A percentile compares a stretch with the other conserved stretches of the same genome.
phyloP scores from a whole-genome alignment of 2,113 vertebrate genomes.

The Verasper variegatus region DNA sequence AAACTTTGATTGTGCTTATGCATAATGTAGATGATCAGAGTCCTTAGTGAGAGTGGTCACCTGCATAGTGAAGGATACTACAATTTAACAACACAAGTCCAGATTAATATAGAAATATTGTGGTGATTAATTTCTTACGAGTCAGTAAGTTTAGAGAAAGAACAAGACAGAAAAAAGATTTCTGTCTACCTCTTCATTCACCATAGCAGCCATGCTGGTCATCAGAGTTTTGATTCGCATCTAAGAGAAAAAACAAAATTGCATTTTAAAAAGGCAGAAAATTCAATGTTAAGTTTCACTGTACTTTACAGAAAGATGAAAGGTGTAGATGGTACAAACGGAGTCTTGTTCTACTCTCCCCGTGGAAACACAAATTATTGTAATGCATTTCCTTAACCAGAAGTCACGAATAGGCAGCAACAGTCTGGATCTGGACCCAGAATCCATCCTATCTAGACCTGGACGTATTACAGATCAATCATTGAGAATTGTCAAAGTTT shows the following conservation, averaged over 20 bases:
- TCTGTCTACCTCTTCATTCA: constrained; percentile 87
- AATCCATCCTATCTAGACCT: no score
- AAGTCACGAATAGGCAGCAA: no score
- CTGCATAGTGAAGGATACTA: no score
- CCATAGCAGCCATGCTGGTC: constrained; percentile 96
- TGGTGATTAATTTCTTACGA: not conserved
- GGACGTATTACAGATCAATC: no score
- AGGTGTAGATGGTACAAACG: not conserved
- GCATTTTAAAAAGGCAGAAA: not conserved
- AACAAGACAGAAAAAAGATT: not conserved
- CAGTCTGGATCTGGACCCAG: no score
- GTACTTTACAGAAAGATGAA: not conserved
- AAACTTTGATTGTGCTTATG: not conserved
- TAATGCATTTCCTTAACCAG: no score
- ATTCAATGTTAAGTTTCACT: not conserved
- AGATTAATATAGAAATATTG: not conserved
- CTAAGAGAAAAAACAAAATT: constrained; percentile 67
- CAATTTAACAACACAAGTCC: no score
- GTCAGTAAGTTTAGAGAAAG: not conserved
- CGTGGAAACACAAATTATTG: no score
- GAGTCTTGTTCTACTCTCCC: no score
- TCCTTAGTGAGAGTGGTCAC: no score
- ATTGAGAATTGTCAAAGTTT: no score
- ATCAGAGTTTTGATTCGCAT: constrained; percentile 91
- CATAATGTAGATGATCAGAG: not conserved